Base-by-base conservation (phyloP, 2,113 vertebrate species). In the Cichladusa arquata region DNA sequence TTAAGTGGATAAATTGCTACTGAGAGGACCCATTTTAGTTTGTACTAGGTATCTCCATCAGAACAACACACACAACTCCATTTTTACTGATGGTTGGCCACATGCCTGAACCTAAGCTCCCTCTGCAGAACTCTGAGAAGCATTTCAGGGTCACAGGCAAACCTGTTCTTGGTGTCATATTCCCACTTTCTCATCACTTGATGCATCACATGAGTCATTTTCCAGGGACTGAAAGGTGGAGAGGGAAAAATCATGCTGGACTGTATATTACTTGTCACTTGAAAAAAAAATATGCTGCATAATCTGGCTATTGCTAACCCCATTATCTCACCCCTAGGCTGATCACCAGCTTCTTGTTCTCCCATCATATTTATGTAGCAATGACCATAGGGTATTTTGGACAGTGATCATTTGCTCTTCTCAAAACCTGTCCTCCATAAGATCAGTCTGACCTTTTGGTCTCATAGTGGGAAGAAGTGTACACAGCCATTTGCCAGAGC, bases 151-250 rank as follows among this genome's bases (percentile, higher is more conserved):
- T 58, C 81, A 67, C 62, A 66, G 38, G 42, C 34, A 80, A 94
- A 77, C 58, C 89, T 88, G n/a, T 18, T 81, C 78, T 69, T 79
- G 53, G 16, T 80, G 81, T 87, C 87, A 87, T 13, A 4, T 69
- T 85, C 40, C 44, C 58, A 73, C 29, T 66, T 56, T 57, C 81
- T 92, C 54, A 42, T 94, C 74, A 65, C 15, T 81, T 85, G 87
- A 56, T 90, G 57, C 54, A 91, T 72, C 87, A 82, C 67, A 69
- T 91, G 50, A 90, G 45, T 93, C 56, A 89, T 67, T 95, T 95
- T 86, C 31, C 77, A 81, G 58, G 45, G 66, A 51, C 78, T 53
- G 81, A 88, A 76, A 58, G 56, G 66, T 20, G 26, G 16, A 62
- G 42, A 91, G 54, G 42, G 45, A 94, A 64, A 88, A 93, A 56